phyloP scores from a whole-genome alignment of 2,113 vertebrate species.

The Cyprinodon tularosa region DNA sequence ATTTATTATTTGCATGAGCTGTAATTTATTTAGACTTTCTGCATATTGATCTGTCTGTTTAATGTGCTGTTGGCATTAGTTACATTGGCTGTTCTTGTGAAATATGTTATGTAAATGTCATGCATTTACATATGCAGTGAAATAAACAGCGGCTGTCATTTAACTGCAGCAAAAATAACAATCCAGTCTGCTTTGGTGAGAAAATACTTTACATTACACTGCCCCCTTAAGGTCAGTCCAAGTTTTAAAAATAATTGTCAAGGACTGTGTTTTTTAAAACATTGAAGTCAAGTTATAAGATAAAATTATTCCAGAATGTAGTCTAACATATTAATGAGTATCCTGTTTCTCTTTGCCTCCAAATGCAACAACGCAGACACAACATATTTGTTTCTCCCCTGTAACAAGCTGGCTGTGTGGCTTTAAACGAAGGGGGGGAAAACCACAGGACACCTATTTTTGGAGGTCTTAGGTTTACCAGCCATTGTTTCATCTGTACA shows the following conservation, averaged over 20 bases:
- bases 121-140: background rate
- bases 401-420: constrained; percentile 18
- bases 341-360: background rate
- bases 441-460: constrained; percentile 13
- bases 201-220: constrained; percentile 37
- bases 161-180: constrained; percentile 16
- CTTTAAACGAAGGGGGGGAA: constrained; percentile 10
- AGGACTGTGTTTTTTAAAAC: background rate
- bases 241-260: background rate
- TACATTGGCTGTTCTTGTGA: background rate
- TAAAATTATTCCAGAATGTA: no score
- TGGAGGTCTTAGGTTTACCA: constrained; percentile 47
- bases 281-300: background rate
- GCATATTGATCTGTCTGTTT: background rate
- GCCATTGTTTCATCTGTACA: constrained; percentile 9
- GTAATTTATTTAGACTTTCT: background rate
- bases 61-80: background rate
- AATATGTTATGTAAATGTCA: constrained; percentile 3
- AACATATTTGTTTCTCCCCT: constrained; percentile 2
- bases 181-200: background rate
- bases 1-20: background rate
- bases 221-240: constrained; percentile 56
- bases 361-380: background rate
- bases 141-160: background rate
- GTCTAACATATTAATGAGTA: background rate